Evolutionary conservation across 2,888 invertebrate species (phyloP).

Genomic region (Xanthorhoe spadicearia): DNA sequence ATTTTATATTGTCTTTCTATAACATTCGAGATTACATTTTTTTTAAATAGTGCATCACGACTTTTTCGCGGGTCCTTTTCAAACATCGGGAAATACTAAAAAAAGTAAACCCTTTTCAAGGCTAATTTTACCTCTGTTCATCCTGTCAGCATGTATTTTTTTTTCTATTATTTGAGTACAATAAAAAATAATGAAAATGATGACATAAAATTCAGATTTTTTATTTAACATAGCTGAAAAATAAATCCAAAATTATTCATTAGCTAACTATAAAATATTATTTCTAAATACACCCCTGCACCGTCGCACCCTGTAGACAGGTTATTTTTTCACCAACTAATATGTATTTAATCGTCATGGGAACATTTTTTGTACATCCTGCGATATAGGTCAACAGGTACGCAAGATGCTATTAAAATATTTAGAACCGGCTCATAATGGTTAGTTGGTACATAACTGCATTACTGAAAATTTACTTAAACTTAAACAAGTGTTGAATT

Average conservation of each 20-base stretch:
- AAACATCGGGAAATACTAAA: no score
- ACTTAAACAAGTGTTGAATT: not conserved
- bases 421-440: not conserved
- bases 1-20: no score
- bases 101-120: no score
- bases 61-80: no score
- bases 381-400: conserved; percentile 35
- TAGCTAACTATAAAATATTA: not conserved
- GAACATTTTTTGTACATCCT: conserved; percentile 53
- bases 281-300: conserved; percentile 46
- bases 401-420: not conserved
- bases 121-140: no score
- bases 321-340: conserved; percentile 44
- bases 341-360: conserved; percentile 46
- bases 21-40: no score
- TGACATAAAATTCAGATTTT: no score
- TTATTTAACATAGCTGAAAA: no score
- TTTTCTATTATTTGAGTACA: no score
- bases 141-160: no score
- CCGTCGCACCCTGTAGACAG: conserved; percentile 36
- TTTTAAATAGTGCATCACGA: no score
- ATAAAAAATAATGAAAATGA: no score
- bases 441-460: not conserved
- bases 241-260: not conserved
- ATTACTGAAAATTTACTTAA: not conserved